Base-by-base conservation (phyloP, 1,140 invertebrate genomes). In the Drosophila dunni region DNA sequence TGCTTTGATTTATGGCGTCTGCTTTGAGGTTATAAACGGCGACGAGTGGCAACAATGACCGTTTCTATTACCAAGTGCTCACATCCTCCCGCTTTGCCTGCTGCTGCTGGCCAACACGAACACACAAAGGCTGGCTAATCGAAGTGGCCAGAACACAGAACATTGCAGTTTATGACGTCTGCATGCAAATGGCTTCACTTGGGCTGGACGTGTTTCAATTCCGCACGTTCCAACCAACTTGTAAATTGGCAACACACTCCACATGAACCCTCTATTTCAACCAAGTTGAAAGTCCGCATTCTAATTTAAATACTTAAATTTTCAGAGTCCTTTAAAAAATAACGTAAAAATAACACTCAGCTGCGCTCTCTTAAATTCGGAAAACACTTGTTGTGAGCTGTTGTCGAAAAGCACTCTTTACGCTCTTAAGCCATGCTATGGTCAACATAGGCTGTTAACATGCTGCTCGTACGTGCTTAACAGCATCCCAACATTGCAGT, bases 1-100 rank as follows among this genome's bases (percentile, higher is more conserved):
- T 74, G 58, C 74, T 84, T 78, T 84, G 81, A 84, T 84, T 84
- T 84, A 84, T 79, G 81, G 75, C 70, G 81, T 84, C 81, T 84
- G 81, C 81, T 80, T 84, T 84, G 81, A 80, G 81, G 81, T 70
- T 83, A 84, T 71, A 63, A 67, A 38, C 17, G 17, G 17, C 42
- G 65, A 66, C 72, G 58, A 78, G 53, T 81, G 65, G 62, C 66
- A 84, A 70, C 81, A 80, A 84, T 84, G 81, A 67, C 65, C 81
- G 69, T 56, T 84, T 61, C 67, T 42, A 61, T 63, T 54, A 48
- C 44, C 48, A 62, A 62, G 40, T 34, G 24, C 51, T 6, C 53
- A 5, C 10, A 13, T 15, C 13, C 54, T n/a, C 40, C 20, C 20
- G 38, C 11, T 13, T 36, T 42, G 2, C 20, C 10, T 40, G 42